Evolutionary conservation across 2,888 invertebrate genomes (phyloP).

Genomic region (Linnaemya vulpina): DNA sequence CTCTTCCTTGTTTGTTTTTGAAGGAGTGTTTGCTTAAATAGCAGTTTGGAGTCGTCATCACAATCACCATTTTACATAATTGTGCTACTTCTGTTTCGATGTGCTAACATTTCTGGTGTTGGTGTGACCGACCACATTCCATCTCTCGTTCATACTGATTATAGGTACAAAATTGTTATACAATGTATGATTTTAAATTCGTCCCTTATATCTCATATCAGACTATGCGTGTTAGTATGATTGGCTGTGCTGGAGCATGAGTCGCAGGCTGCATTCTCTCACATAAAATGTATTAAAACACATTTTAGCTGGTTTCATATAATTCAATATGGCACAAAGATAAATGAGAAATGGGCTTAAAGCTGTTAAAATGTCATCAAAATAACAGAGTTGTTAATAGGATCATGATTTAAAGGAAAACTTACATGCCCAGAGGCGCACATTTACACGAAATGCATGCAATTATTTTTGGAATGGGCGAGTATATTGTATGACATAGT

Average conservation of each 20-base stretch:
- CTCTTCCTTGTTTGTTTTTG: not conserved
- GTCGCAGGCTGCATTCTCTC: not conserved
- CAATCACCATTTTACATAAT: not conserved
- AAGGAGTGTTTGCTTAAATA: not conserved
- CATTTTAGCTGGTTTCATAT: conserved; percentile 31
- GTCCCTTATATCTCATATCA: not conserved
- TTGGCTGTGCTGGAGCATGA: not conserved
- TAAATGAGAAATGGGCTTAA: conserved; percentile 63
- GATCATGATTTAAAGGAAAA: conserved; percentile 8
- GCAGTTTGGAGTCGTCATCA: not conserved
- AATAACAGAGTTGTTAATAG: conserved; percentile 57
- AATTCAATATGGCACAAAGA: conserved; percentile 62
- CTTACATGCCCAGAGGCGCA: not conserved
- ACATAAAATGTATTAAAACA: not conserved
- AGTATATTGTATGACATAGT: not conserved
- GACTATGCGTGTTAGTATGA: not conserved
- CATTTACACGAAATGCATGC: not conserved
- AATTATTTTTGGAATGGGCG: not conserved
- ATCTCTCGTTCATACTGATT: not conserved
- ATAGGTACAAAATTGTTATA: not conserved
- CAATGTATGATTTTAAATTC: not conserved
- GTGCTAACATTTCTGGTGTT: not conserved
- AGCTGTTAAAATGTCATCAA: conserved; percentile 62
- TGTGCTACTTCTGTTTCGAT: not conserved
- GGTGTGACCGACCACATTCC: not conserved